Percentiles rank a stretch among this genome's conserved stretches.
phyloP scores from a whole-genome alignment of 1,140 invertebrate genomes.

The Platyscapa corneri region DNA sequence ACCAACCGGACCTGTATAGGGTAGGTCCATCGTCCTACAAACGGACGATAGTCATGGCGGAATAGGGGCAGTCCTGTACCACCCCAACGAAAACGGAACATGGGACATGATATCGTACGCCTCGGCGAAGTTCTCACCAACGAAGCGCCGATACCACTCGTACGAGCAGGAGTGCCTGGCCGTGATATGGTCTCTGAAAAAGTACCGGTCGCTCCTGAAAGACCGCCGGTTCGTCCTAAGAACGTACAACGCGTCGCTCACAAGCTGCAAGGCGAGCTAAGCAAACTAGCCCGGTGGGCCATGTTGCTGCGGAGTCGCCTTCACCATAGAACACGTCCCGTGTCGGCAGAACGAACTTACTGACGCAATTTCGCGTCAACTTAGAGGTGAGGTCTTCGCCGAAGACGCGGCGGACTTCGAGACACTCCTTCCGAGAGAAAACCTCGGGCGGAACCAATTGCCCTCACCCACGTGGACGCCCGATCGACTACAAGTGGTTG shows the following conservation, averaged over 20 bases:
- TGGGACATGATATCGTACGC: background rate
- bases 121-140: background rate
- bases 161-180: constrained; percentile 24
- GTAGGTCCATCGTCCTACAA: no score
- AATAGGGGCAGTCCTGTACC: background rate
- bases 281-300: background rate
- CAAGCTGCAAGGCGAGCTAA: background rate
- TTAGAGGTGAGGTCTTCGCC: background rate
- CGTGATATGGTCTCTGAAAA: background rate
- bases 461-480: background rate
- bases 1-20: no score
- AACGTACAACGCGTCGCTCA: background rate
- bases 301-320: background rate
- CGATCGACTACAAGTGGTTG: background rate
- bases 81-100: background rate
- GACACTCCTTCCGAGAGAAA: background rate
- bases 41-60: no score
- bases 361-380: background rate
- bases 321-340: background rate
- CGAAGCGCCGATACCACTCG: background rate
- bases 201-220: background rate
- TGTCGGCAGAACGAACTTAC: background rate
- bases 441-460: background rate
- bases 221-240: background rate
- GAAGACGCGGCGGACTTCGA: background rate